Evolutionary conservation across 2,797 vertebrate species (phyloP).

Genomic region (Spizella passerina): DNA sequence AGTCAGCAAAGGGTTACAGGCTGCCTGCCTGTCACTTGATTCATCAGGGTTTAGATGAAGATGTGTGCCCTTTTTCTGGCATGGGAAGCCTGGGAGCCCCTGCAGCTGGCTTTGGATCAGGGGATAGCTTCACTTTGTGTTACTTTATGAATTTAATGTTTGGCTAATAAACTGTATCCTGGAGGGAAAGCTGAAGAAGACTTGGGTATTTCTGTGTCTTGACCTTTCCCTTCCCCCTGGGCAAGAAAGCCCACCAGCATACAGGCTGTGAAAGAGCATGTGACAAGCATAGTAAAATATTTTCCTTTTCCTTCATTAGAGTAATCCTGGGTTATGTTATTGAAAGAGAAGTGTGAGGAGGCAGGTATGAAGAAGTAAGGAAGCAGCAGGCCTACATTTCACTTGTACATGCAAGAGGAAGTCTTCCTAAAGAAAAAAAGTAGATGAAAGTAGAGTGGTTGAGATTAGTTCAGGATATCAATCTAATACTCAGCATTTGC

Average conservation of each 20-base stretch:
- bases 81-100: slow-evolving; percentile 24
- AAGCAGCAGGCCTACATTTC: background rate
- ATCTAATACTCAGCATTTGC: background rate
- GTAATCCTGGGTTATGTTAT: background rate
- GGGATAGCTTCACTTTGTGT: slow-evolving; percentile 49
- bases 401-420: background rate
- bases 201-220: slow-evolving; percentile 42
- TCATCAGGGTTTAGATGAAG: slow-evolving; percentile 32
- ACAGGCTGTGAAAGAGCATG: background rate
- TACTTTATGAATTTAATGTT: slow-evolving; percentile 53
- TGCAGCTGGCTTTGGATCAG: slow-evolving; percentile 54
- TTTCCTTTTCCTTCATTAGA: slow-evolving; percentile 4
- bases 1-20: slow-evolving; percentile 37
- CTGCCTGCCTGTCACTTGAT: slow-evolving; percentile 37
- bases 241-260: slow-evolving; percentile 25
- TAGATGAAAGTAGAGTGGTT: background rate
- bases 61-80: slow-evolving; percentile 63
- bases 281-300: background rate
- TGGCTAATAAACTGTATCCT: slow-evolving; percentile 42
- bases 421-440: background rate
- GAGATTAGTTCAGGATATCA: background rate
- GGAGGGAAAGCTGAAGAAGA: slow-evolving; percentile 5
- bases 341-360: background rate
- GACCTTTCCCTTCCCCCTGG: slow-evolving; percentile 31
- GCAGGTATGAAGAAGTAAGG: background rate